Evolutionary conservation across 2,888 invertebrate genomes (phyloP).

Genomic region (Liposcelis brunnea): DNA sequence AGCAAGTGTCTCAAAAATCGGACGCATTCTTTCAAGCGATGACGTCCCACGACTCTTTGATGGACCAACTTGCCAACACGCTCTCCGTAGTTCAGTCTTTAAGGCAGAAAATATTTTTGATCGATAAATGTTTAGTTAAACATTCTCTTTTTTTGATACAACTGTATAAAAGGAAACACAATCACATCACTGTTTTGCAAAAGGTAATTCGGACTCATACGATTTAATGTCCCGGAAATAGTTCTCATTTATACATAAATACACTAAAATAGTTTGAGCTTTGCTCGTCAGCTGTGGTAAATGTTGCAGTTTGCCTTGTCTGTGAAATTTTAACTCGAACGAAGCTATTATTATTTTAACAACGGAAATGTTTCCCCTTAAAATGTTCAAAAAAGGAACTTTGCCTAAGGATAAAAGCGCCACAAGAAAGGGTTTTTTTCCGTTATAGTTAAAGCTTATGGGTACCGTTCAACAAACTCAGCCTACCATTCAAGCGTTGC

Average conservation of each 20-base stretch:
- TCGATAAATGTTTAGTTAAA: slow-evolving; percentile 62
- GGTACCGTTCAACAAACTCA: slow-evolving; percentile 95
- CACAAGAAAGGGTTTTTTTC: too few relatives aligned
- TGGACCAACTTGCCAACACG: slow-evolving; percentile 82
- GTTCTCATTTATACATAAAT: too few relatives aligned
- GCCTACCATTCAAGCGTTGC: slow-evolving; percentile 83
- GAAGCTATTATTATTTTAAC: too few relatives aligned
- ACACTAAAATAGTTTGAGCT: too few relatives aligned
- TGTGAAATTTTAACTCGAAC: too few relatives aligned
- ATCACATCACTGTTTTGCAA: slow-evolving; percentile 47
- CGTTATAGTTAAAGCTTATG: slow-evolving; percentile 59
- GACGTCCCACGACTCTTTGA: slow-evolving; percentile 92
- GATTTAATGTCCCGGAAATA: too few relatives aligned
- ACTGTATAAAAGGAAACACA: slow-evolving; percentile 29
- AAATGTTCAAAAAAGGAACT: too few relatives aligned
- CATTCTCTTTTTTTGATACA: slow-evolving; percentile 58
- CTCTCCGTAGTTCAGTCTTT: slow-evolving; percentile 55
- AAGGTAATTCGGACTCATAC: too few relatives aligned
- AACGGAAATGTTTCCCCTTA: too few relatives aligned
- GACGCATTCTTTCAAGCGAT: slow-evolving; percentile 97
- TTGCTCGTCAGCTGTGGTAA: too few relatives aligned
- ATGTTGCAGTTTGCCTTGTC: too few relatives aligned
- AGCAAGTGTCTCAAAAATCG: slow-evolving; percentile 84
- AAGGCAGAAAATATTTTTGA: slow-evolving; percentile 53
- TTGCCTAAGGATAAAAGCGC: too few relatives aligned